phyloP scores from a whole-genome alignment of 2,113 vertebrate genomes.

The Arvicanthis niloticus region DNA sequence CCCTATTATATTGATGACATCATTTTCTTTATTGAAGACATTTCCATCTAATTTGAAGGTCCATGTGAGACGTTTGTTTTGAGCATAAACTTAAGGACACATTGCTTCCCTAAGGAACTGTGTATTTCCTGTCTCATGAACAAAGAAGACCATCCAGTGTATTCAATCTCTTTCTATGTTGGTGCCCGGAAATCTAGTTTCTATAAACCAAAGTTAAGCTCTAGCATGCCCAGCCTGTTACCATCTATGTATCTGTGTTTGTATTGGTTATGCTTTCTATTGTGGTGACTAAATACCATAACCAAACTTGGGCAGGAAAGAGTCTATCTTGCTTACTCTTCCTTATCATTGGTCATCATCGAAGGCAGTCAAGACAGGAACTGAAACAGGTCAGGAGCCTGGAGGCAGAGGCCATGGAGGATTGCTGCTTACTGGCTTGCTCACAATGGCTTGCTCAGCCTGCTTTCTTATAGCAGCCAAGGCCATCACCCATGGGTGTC shows the following conservation, averaged over 20 bases:
- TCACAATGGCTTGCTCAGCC: neutral
- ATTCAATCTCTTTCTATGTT: neutral
- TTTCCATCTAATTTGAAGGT: neutral
- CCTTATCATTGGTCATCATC: neutral
- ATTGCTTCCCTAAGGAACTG: constrained; percentile 3
- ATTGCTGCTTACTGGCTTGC: neutral
- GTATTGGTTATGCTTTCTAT: neutral
- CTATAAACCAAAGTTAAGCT: neutral
- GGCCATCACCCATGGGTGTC: neutral
- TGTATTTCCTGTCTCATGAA: neutral
- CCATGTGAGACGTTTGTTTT: neutral
- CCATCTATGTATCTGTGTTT: neutral
- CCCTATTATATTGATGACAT: neutral
- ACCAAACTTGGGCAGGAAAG: neutral
- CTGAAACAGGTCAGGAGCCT: neutral
- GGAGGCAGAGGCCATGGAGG: neutral
- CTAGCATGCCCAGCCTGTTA: neutral
- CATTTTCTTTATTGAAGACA: constrained; percentile 8
- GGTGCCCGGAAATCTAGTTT: neutral
- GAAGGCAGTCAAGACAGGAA: neutral
- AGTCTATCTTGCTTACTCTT: neutral
- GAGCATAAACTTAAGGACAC: neutral
- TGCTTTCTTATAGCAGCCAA: neutral
- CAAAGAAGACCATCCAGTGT: neutral
- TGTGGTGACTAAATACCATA: neutral